Evolutionary conservation across 1,140 invertebrate species (phyloP), one percentile per base, ranked within the genome.

Genomic region (Calephelis virginiensis): DNA sequence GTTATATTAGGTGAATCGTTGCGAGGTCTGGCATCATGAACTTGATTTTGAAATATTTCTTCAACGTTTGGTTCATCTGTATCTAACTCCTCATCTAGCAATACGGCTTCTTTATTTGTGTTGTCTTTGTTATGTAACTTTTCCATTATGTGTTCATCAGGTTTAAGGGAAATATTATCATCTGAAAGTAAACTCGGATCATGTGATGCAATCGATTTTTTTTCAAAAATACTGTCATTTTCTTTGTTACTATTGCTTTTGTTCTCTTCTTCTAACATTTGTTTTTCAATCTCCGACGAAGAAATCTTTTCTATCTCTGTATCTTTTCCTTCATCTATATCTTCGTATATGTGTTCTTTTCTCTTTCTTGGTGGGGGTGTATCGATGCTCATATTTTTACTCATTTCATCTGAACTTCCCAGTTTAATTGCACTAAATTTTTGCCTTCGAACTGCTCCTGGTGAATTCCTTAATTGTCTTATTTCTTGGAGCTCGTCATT

Each of bases 271-370:
- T 76, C 68, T 11, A 69, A 38, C 47, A 11, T 56, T 40, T 63
- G 40, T 43, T 73, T 82, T 45, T 79, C 68, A 38, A 77, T 70
- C n/a, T 81, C 71, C 10, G 77, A 66, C 14, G 77, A 70, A 65
- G 80, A 76, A 8, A 61, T 68, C 73, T 82, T 85, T 69, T 83
- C 78, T 13, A 28, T 64, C 63, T 84, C 78, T 28, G 60, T 37
- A n/a, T 65, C 43, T 76, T 81, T 81, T 59, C 80, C 80, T 73
- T 83, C 89, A 47, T 90, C 90, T 64, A 93, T 93, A 69, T 93
- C 93, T 76, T 93, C 93, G 69, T 93, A 93, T 64, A 93, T 92
- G 73, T 93, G 93, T 68, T 93, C 92, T 71, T 92, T 92, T 61
- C 87, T 92, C 71, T 91, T 85, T 60, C 90, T 89, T n/a, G 73